phyloP scores from a whole-genome alignment of 2,113 vertebrate genomes.

The Drymodes brunneopygia region DNA sequence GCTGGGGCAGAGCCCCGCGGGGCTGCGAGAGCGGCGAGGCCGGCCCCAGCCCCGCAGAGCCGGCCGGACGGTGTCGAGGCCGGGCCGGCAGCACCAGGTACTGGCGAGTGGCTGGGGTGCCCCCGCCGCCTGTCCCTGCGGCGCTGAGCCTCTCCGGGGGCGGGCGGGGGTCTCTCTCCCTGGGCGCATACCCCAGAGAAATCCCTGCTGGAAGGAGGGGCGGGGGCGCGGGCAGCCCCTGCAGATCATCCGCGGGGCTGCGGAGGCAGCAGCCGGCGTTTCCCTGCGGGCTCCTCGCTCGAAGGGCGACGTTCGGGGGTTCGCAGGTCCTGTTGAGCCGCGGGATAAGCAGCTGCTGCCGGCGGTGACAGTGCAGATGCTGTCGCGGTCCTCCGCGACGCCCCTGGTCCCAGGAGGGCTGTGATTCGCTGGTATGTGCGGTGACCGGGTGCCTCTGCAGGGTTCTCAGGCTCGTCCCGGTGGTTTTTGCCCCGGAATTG shows the following conservation, averaged over 20 bases:
- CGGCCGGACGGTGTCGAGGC: neutral
- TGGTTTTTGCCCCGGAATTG: neutral
- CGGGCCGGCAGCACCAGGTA: neutral
- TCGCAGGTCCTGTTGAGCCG: neutral
- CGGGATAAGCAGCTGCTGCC: neutral
- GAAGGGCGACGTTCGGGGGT: no score
- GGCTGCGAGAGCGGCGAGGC: neutral
- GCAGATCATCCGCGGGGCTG: neutral
- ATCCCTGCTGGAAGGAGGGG: neutral
- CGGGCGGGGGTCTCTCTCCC: neutral
- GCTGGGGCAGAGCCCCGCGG: neutral
- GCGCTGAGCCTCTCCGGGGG: neutral
- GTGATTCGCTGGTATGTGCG: neutral
- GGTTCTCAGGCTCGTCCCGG: neutral
- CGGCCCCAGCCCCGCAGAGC: neutral
- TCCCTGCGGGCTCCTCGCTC: neutral
- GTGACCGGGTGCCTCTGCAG: neutral
- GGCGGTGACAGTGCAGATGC: accelerated
- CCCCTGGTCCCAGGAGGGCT: neutral
- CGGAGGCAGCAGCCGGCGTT: neutral
- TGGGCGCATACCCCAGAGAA: neutral
- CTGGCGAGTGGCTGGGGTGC: neutral
- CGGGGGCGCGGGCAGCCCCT: neutral
- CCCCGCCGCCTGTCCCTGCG: neutral
- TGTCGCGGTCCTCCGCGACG: neutral